Evolutionary conservation across 2,797 vertebrate species (phyloP), one percentile per base, ranked within the genome.

Genomic region (Triplophysa yarkandensis): DNA sequence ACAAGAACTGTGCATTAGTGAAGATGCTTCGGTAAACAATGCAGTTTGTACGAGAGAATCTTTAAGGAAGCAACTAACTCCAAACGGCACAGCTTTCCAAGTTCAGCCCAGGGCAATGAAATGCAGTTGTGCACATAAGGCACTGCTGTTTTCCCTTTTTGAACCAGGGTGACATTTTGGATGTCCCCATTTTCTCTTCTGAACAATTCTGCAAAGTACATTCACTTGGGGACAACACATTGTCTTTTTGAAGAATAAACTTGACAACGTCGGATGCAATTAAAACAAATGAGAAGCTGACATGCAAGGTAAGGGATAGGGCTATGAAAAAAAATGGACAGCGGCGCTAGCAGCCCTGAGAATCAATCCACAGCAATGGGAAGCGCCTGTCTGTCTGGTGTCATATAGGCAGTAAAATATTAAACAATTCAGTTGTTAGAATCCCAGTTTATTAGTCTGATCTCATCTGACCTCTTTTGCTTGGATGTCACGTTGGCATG

Each of bases 401-500:
- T 71, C 64, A 76, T 69, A 66, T 48, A 79, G 50, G 67, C n/a
- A 30, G 41, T 80, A 82, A 81, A 86, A 86, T 83, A 87, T 86
- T 84, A 67, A 82, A 80, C 82, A 82, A 86, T 83, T 86, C 74
- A 70, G 77, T 74, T 70, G 69, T 81, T 83, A 78, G 43, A 84
- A 83, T 71, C 58, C 21, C 52, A 71, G 77, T 86, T 86, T 89
- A 88, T 89, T 88, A 87, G 81, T 77, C 80, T 81, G 30, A 71
- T 89, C 87, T 90, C 81, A 85, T 86, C 87, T 91, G 89, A 91
- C 89, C 88, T 91, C 87, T 81, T 88, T 84, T 87, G 86, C 88
- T 88, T 88, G 87, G 77, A 71, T 91, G 85, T 89, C 85, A 88
- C 74, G 88, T 92, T 77, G 76, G 89, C 88, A 93, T 90, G 88